Base-by-base conservation (phyloP, 2,888 invertebrate genomes). In the Pseudococcus viburni region DNA sequence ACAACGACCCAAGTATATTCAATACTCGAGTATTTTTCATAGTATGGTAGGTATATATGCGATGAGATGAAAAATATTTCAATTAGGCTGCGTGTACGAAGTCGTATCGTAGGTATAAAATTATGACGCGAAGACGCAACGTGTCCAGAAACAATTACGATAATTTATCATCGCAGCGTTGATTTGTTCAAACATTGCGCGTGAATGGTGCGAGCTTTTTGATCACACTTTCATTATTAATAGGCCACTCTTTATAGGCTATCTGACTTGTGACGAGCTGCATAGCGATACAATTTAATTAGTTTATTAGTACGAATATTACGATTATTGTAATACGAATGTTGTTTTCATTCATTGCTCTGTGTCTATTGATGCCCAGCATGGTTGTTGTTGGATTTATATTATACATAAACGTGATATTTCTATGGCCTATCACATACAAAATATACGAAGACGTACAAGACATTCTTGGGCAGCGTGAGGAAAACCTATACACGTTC, bases 51-150 rank as follows among this genome's bases (percentile, higher is more conserved):
- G n/a, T n/a, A n/a, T 33, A 33, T 33, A 55, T 4, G 15, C 59
- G 59, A 59, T 59, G 59, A 59, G n/a, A 59, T 59, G 59, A 59
- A 19, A 59, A 59, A 59, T 59, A 59, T 59, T 59, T 59, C 59
- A 59, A 59, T 59, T 59, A 59, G 59, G 59, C 59, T 59, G 1
- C 26, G n/a, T 59, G 6, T 59, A 59, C 59, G 59, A 59, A 59
- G 59, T 7, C n/a, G 19, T 59, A 59, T 33, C 26, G 26, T 33
- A 19, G 5, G 19, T 59, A 59, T 59, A 19, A 59, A 19, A 59
- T 59, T 59, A 19, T 59, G 59, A 59, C 59, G 19, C 59, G 59
- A 59, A 59, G n/a, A 59, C 59, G 59, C 59, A 33, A 33, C 26
- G 26, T 33, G 59, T 59, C 11, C 59, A 59, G n/a, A 59, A 59